Evolutionary conservation across 2,797 vertebrate species (phyloP).

Genomic region (Euphonia xanthogaster): DNA sequence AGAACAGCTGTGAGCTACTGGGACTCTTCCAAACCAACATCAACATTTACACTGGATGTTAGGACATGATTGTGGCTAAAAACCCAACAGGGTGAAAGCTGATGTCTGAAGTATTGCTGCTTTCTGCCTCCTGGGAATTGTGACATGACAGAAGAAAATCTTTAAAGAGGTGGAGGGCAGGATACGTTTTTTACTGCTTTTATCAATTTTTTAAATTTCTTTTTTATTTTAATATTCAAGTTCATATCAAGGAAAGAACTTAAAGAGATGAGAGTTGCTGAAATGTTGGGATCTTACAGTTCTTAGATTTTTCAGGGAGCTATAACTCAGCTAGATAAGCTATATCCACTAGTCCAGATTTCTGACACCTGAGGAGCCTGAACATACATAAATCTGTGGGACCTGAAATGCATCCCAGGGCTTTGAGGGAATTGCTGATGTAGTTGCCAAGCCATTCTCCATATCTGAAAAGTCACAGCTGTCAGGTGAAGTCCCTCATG

Average conservation of each 20-base stretch:
- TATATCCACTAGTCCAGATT: not conserved
- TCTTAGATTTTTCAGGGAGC: not conserved
- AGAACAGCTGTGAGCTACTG: not conserved
- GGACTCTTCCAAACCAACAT: not conserved
- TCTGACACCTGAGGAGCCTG: not conserved
- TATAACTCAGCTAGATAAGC: not conserved
- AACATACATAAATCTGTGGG: not conserved
- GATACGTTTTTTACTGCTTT: not conserved
- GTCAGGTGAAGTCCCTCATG: not conserved
- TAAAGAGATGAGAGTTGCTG: not conserved
- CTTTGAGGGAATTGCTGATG: not conserved
- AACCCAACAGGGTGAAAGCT: rapidly evolving
- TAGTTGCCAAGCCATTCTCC: not conserved
- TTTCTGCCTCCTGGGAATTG: not conserved
- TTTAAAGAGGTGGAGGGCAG: not conserved
- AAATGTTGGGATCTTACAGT: not conserved
- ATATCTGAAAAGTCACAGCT: not conserved
- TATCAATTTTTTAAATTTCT: not conserved
- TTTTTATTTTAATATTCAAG: not conserved
- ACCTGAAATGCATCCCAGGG: not conserved
- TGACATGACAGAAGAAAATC: not conserved
- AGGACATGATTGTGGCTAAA: not conserved
- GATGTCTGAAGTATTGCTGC: not conserved
- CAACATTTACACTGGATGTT: not conserved
- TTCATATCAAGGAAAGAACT: not conserved